Conservation (phyloP, 2,888 invertebrate genomes). For the Ichneumon xanthorius region DNA sequence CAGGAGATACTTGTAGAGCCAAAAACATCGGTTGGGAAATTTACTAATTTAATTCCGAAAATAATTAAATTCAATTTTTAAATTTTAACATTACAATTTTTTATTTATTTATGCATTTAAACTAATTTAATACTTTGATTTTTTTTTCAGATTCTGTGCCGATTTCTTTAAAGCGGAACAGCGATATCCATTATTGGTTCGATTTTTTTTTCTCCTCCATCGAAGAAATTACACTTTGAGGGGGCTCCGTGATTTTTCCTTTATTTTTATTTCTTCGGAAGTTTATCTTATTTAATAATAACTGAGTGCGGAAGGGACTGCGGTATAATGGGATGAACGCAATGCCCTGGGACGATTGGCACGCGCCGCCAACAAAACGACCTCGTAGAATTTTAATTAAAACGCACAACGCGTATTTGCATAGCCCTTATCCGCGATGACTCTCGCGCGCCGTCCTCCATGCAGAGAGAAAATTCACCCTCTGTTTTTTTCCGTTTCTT, state of each 20-base stretch:
- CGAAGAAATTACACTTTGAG: background rate
- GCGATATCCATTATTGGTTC: background rate
- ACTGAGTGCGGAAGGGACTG: slow-evolving; percentile 5
- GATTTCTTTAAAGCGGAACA: background rate
- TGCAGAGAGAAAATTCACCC: slow-evolving; percentile 20
- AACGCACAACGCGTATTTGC: slow-evolving; percentile 67
- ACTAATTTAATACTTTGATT: background rate
- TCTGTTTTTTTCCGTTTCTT: background rate
- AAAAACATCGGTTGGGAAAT: background rate
- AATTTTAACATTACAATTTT: background rate
- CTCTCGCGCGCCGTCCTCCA: background rate
- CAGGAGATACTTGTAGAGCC: background rate
- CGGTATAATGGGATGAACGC: slow-evolving; percentile 49
- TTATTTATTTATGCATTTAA: background rate
- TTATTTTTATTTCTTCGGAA: background rate
- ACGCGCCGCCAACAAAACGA: slow-evolving; percentile 57
- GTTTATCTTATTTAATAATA: slow-evolving; percentile 2
- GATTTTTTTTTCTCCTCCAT: background rate
- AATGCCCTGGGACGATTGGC: slow-evolving; percentile 60
- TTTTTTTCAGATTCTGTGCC: background rate
- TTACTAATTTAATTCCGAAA: background rate
- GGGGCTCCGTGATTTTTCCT: background rate
- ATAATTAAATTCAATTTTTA: background rate
- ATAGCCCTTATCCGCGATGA: slow-evolving; percentile 54
- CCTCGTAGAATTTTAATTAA: slow-evolving; percentile 67